phyloP scores from a whole-genome alignment of 1,140 invertebrate species.

The Samia ricini region DNA sequence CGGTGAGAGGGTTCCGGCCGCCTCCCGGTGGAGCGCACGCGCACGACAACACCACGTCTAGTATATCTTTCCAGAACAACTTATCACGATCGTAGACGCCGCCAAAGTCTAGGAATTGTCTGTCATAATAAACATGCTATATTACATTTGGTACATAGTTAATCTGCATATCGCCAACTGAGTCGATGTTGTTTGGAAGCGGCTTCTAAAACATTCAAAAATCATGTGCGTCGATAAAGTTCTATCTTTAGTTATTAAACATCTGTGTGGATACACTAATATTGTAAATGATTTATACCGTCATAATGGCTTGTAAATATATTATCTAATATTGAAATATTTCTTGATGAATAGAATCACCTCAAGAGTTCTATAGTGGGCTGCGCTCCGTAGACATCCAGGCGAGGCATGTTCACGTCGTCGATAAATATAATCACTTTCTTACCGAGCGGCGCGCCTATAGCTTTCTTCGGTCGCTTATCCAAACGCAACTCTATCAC shows the following conservation, averaged over 20 bases:
- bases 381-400: constrained; percentile 92
- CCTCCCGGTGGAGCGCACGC: constrained; percentile 94
- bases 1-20: constrained; percentile 90
- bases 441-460: constrained; percentile 92
- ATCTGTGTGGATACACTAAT: too few relatives aligned
- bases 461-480: constrained; percentile 87
- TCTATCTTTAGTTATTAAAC: too few relatives aligned
- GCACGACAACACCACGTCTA: constrained; percentile 88
- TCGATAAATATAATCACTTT: constrained; percentile 93
- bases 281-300: too few relatives aligned
- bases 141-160: too few relatives aligned
- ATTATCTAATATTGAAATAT: too few relatives aligned
- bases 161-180: background rate
- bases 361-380: constrained; percentile 93
- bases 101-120: constrained; percentile 89
- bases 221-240: too few relatives aligned
- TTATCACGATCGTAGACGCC: constrained; percentile 92
- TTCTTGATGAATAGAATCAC: too few relatives aligned
- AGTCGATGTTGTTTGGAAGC: too few relatives aligned
- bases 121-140: constrained; percentile 42
- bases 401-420: constrained; percentile 94
- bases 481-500: constrained; percentile 90
- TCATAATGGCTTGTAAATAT: too few relatives aligned
- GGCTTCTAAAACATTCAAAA: too few relatives aligned
- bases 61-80: constrained; percentile 91